Conservation (phyloP, 2,113 vertebrate species). For the Dryoscopus gambensis region DNA sequence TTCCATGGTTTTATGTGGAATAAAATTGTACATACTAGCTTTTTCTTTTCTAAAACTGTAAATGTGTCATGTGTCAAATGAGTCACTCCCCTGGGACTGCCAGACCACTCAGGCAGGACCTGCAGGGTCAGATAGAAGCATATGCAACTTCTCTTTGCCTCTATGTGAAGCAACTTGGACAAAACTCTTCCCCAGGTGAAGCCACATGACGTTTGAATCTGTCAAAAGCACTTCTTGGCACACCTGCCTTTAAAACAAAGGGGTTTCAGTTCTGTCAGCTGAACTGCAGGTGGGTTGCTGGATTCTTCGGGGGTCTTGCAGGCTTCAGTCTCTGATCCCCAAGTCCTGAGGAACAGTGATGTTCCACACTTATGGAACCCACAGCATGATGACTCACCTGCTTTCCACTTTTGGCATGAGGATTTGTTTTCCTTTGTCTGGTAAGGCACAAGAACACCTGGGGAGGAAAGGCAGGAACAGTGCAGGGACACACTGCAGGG, state of each 20-base stretch:
- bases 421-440: neutral
- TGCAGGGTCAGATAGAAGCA: neutral
- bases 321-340: neutral
- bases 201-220: accelerated
- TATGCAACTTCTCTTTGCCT: neutral
- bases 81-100: neutral
- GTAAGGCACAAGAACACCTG: neutral
- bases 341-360: neutral
- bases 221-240: neutral
- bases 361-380: neutral
- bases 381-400: neutral
- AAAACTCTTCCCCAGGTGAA: neutral
- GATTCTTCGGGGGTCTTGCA: neutral
- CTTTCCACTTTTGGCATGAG: neutral
- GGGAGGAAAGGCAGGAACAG: neutral
- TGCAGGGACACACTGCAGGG: neutral
- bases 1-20: conserved; percentile 12
- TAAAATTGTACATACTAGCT: neutral
- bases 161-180: neutral
- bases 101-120: neutral
- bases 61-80: neutral
- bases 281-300: neutral
- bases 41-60: neutral
- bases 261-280: neutral
- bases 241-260: neutral